Evolutionary conservation across 92 coral and sea anemone species (phyloP).

Genomic region (Isaurus tuberculatus): DNA sequence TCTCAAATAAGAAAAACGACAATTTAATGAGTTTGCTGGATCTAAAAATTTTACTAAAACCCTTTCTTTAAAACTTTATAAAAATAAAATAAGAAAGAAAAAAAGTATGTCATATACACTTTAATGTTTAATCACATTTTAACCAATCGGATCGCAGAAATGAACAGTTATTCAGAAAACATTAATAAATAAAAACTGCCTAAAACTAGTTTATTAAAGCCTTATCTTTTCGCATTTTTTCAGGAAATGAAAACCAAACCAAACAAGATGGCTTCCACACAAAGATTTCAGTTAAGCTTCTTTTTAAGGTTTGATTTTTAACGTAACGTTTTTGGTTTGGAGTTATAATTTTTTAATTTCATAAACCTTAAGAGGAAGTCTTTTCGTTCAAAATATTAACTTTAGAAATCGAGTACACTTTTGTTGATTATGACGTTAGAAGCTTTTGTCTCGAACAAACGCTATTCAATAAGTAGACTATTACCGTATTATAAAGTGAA

Average conservation of each 20-base stretch:
- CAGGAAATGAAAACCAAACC: constrained; percentile 35
- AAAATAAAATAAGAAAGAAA: too few relatives aligned
- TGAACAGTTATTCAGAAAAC: too few relatives aligned
- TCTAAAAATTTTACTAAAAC: too few relatives aligned
- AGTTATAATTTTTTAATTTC: constrained; percentile 11
- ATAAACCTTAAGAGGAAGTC: not conserved
- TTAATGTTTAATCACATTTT: too few relatives aligned
- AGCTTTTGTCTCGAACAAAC: not conserved
- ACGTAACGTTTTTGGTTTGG: not conserved
- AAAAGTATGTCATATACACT: too few relatives aligned
- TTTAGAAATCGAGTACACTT: not conserved
- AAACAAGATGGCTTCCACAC: not conserved
- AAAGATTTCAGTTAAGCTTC: constrained; percentile 29
- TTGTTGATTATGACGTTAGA: constrained; percentile 1
- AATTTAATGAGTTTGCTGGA: too few relatives aligned
- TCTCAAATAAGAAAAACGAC: too few relatives aligned
- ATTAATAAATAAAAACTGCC: too few relatives aligned
- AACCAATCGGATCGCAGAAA: too few relatives aligned
- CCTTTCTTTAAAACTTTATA: too few relatives aligned
- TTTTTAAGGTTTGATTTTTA: not conserved
- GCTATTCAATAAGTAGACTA: not conserved
- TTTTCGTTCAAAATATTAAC: constrained; percentile 27
- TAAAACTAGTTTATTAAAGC: not conserved
- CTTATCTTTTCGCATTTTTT: not conserved
- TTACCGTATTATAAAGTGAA: not conserved